Base-by-base conservation (phyloP, 2,888 invertebrate species). In the Stenurella melanura region DNA sequence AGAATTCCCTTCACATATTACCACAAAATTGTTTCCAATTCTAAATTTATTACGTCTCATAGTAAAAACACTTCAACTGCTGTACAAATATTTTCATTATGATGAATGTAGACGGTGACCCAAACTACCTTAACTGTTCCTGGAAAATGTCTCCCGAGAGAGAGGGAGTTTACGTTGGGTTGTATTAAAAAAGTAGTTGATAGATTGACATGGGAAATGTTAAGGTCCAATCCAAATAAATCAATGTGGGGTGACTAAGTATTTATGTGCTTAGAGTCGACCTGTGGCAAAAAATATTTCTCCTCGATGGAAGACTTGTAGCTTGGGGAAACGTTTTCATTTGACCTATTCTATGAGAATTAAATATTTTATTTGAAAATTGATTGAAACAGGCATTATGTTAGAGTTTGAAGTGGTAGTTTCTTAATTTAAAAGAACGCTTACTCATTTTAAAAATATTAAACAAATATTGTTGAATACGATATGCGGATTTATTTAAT, bases 151-250 rank as follows among this genome's bases (percentile, higher is more conserved):
- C 1, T 21, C 18, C 42, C 50, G n/a, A n/a, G 17, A 64, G 42
- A 42, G 42, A 64, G 64, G 19, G 19, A 64, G 42, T 64, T 64
- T 64, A 50, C 64, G 38, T 21, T 64, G 64, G 42, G 64, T 19
- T 42, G 64, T 42, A 34, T 61, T 61, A 61, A 61, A 61, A 61
- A 61, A 61, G 61, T 34, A 30, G 34, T 61, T 30, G 30, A 42
- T 34, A 64, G 64, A 64, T 64, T 64, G 64, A 64, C 64, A 64
- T 64, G 64, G 64, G 64, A 64, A 64, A 64, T 42, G 64, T 64
- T 64, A 64, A 64, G 19, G 64, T 64, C 64, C 64, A 64, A 42
- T 42, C 42, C 64, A 64, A 64, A 64, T 64, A 64, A 64, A 64
- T 64, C 64, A 64, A 64, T 64, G 42, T 19, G 5, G 64, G 42